Evolutionary conservation across 2,888 invertebrate genomes (phyloP), one percentile per base, ranked within the genome.

Genomic region (Sthenelais limicola): DNA sequence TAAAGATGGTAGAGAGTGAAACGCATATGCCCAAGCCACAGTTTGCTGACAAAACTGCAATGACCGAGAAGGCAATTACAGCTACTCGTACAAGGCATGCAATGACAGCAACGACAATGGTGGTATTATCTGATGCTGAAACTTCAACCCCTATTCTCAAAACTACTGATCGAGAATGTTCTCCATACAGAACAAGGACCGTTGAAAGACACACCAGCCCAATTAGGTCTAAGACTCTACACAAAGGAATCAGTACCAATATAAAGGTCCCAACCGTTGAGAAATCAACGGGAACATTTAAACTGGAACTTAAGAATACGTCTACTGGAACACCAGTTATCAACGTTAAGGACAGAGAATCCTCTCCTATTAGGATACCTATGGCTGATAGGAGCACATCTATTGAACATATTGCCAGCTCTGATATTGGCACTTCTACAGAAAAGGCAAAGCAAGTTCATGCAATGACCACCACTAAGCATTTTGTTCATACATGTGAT

Each of bases 261-360:
- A n/a, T n/a, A n/a, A n/a, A n/a, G n/a, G n/a, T n/a, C n/a, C n/a
- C n/a, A n/a, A n/a, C n/a, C n/a, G n/a, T n/a, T 3, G 62, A 38
- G 62, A 62, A 62, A 38, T 38, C n/a, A 24, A 62, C 62, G 24
- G 62, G 38, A 18, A 62, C 62, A 38, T 62, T 62, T 21, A 62
- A 62, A 35, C 38, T 62, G 38, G 62, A 62, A 38, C 38, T 62
- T 3, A 62, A 62, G 26, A 62, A 43, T 24, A 62, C 62, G 1
- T 35, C 38, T 24, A 43, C 43, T 12, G 33, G 62, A 1, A 62
- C 62, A 4, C 62, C 62, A 1, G 24, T 62, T 26, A 21, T 62
- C 12, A 62, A 2, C 21, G n/a, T 62, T 26, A 21, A 38, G 21
- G 51, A 70, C 38, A 70, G 70, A 21, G 67, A 67, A 9, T 67